A percentile compares a stretch with the other conserved stretches of the same genome.
These are phyloP conservation scores for Lasiurus cinereus DNA, from an alignment of 2,113 vertebrate genomes.

Conservation along the genomic window DNA sequence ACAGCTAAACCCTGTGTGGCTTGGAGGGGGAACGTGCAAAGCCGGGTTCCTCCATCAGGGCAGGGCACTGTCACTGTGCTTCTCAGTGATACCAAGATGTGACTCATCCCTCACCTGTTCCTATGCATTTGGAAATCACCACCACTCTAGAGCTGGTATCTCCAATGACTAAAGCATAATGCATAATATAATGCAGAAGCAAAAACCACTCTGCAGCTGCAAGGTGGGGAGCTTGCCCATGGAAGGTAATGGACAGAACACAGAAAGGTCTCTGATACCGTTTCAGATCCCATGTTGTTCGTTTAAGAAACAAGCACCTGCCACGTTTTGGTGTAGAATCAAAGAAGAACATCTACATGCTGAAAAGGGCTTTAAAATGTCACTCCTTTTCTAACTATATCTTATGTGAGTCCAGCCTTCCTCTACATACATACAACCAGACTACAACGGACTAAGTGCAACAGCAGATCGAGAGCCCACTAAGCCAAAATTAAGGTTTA, in stretches of 20 bases:
- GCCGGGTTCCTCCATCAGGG: not conserved
- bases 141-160: rapidly evolving
- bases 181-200: not conserved
- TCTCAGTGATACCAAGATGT: not conserved
- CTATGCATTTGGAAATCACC: not conserved
- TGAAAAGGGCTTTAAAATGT: not conserved
- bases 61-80: not conserved
- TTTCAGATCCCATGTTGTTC: not conserved
- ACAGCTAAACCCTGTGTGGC: not conserved
- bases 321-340: not conserved
- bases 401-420: not conserved
- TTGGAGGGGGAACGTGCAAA: rapidly evolving
- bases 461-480: not conserved
- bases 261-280: not conserved
- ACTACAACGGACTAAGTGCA: not conserved
- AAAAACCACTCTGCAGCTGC: not conserved
- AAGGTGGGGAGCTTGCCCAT: not conserved
- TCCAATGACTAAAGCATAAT: not conserved
- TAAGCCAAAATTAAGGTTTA: not conserved
- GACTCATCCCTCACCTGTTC: not conserved
- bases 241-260: not conserved
- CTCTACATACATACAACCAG: not conserved
- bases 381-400: not conserved
- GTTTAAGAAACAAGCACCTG: not conserved
- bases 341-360: not conserved